phyloP scores from a whole-genome alignment of 1,140 invertebrate genomes.

The Procambarus virginalis region DNA sequence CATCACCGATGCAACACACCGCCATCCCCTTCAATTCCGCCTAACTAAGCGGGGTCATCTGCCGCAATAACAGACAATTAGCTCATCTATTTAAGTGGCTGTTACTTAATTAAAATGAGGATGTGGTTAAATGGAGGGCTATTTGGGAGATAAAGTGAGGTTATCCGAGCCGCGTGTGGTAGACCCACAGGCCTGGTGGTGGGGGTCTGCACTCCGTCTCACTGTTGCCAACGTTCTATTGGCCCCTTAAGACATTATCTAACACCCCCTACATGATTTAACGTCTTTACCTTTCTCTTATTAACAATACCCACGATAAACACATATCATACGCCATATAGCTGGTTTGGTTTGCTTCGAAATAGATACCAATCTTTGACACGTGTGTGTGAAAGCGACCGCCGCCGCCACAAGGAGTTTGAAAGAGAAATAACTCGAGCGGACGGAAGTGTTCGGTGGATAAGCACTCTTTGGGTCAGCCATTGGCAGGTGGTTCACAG shows the following conservation, averaged over 20 bases:
- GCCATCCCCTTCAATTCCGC: not conserved
- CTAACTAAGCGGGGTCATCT: not conserved
- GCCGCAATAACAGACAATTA: not conserved
- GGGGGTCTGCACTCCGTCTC: constrained; percentile 1
- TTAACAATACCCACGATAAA: no score
- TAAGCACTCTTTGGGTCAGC: no score
- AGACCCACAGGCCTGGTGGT: constrained; percentile 21
- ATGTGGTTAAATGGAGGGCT: not conserved
- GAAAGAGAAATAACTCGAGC: no score
- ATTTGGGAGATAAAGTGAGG: not conserved
- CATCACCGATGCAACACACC: not conserved
- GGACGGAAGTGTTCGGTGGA: no score
- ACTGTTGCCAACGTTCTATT: not conserved
- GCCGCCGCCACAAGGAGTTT: no score
- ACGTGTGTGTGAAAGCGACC: no score
- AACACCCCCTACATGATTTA: not conserved
- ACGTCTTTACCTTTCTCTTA: not conserved
- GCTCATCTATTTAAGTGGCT: not conserved
- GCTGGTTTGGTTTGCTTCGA: no score
- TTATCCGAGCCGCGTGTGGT: constrained; percentile 10
- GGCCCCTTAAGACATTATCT: not conserved
- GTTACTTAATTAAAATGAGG: not conserved
- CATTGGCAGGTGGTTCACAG: no score
- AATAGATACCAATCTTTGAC: no score
- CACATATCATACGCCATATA: no score